These are phyloP conservation scores for Malaclemys terrapin DNA, from an alignment of 2,113 vertebrate genomes.

Conservation along the genomic window DNA sequence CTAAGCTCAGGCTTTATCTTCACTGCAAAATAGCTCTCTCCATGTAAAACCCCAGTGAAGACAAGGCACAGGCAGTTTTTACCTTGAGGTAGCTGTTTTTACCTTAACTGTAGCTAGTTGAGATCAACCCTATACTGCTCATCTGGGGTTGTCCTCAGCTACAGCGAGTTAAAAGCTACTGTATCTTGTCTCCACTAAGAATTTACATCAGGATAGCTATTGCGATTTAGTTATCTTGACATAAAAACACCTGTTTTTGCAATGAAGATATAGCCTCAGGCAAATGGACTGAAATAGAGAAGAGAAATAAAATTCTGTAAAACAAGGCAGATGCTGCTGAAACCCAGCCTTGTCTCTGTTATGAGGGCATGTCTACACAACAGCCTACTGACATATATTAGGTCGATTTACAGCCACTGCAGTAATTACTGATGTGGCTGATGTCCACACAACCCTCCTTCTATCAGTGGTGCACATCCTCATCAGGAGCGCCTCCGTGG, in stretches of 20 bases:
- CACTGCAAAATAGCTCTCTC: rapidly evolving
- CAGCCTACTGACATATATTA: no score
- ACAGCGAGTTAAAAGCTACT: neutral
- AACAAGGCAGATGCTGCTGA: neutral
- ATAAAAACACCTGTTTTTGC: neutral
- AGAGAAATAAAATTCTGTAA: neutral
- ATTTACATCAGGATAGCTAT: neutral
- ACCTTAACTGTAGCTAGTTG: neutral
- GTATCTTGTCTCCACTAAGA: rapidly evolving
- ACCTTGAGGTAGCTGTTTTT: neutral
- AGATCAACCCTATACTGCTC: neutral
- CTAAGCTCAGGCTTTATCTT: neutral
- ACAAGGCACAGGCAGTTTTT: neutral
- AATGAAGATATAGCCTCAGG: neutral
- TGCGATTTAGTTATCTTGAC: neutral
- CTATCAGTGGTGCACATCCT: no score
- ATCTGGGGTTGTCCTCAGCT: neutral
- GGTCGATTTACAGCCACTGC: no score
- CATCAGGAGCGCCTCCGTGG: no score
- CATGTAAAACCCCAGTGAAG: neutral
- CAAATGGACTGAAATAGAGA: neutral
- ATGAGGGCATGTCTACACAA: no score
- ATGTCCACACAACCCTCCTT: no score
- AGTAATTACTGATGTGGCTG: no score
- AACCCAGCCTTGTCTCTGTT: neutral